These are phyloP conservation scores for Leptopilina myrica DNA, from an alignment of 2,888 invertebrate species.

Conservation along the genomic window DNA sequence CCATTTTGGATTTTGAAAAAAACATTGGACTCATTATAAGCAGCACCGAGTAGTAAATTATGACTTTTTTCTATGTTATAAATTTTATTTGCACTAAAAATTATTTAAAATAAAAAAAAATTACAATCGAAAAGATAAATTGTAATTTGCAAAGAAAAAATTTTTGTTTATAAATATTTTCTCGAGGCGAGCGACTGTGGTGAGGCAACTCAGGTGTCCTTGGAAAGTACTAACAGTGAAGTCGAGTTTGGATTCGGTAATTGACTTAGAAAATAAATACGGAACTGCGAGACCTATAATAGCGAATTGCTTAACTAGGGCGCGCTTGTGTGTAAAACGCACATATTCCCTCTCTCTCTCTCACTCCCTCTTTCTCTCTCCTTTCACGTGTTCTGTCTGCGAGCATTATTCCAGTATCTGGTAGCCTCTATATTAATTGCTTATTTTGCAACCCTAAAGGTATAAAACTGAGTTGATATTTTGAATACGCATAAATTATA, in stretches of 20 bases:
- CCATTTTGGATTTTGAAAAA: too few species aligned
- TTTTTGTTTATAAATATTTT: too few species aligned
- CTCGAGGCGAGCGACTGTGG: neutral
- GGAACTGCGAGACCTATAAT: conserved; percentile 5
- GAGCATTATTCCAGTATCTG: conserved; percentile 15
- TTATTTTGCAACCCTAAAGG: neutral
- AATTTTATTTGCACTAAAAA: too few species aligned
- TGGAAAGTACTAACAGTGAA: conserved; percentile 7
- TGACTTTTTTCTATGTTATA: too few species aligned
- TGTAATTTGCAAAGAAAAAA: too few species aligned
- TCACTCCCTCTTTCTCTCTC: conserved; percentile 3
- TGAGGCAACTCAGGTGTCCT: conserved; percentile 2
- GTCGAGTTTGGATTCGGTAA: conserved; percentile 25
- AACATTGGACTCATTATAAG: too few species aligned
- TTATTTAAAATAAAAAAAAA: too few species aligned
- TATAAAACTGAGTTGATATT: conserved; percentile 7
- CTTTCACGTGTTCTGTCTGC: conserved; percentile 23
- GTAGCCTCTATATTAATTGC: conserved; percentile 7
- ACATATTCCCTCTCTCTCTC: neutral
- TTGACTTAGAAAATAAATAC: conserved; percentile 24
- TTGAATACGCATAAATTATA: neutral
- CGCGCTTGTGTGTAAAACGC: conserved; percentile 14
- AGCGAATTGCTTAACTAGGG: conserved; percentile 26
- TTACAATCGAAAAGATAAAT: too few species aligned
- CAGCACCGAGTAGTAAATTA: too few species aligned